A percentile compares a stretch with the other conserved stretches of the same genome.
Evolutionary conservation across 1,140 invertebrate species (phyloP).

Genomic region (Lordiphosa collinella): DNA sequence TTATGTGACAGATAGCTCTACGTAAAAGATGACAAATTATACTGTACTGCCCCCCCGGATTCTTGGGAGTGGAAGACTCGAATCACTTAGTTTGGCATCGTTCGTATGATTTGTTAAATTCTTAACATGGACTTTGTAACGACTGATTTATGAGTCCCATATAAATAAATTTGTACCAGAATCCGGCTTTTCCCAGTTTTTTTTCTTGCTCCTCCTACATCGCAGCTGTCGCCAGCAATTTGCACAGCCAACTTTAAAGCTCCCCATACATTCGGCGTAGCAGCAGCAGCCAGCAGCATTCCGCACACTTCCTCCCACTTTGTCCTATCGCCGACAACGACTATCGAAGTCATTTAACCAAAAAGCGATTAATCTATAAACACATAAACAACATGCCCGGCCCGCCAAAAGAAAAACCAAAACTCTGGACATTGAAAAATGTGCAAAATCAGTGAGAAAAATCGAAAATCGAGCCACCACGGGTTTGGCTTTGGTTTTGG

Average conservation of each 20-base stretch:
- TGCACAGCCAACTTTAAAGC: conserved; percentile 2
- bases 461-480: conserved; percentile 59
- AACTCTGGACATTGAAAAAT: conserved; percentile 66
- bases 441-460: conserved; percentile 72
- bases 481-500: conserved; percentile 12
- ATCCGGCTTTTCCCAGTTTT: too few relatives aligned
- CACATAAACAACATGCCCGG: conserved; percentile 75
- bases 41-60: too few relatives aligned
- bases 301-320: not conserved
- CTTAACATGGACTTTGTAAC: too few relatives aligned
- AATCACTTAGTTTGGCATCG: too few relatives aligned
- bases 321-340: conserved; percentile 10
- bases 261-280: not conserved
- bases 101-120: too few relatives aligned
- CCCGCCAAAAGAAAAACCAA: conserved; percentile 3
- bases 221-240: conserved; percentile 30
- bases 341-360: conserved; percentile 74
- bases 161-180: too few relatives aligned
- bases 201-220: not conserved
- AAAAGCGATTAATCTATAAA: conserved; percentile 79
- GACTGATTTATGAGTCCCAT: too few relatives aligned
- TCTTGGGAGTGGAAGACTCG: too few relatives aligned
- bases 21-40: too few relatives aligned
- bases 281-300: conserved; percentile 7
- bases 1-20: too few relatives aligned